Conservation (phyloP, 2,888 invertebrate species). For the Tridacna crocea region DNA sequence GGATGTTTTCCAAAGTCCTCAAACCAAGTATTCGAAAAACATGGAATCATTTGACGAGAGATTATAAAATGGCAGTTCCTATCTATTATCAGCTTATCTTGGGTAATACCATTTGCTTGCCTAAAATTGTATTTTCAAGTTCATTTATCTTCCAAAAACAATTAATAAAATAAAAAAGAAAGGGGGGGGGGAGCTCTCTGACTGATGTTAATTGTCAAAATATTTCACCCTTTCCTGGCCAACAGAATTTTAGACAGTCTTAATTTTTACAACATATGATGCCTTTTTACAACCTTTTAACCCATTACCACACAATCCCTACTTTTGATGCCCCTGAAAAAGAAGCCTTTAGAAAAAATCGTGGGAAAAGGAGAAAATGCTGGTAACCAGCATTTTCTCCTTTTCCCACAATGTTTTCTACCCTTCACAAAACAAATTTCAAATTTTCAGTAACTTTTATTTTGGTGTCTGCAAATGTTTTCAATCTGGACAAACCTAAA, state of each 20-base stretch:
- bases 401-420: slow-evolving; percentile 8
- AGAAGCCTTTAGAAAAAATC: neutral
- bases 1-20: too few species aligned
- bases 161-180: slow-evolving; percentile 15
- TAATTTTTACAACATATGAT: too few species aligned
- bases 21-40: too few species aligned
- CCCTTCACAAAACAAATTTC: too few species aligned
- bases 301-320: too few species aligned
- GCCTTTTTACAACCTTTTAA: too few species aligned
- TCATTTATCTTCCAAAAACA: slow-evolving; percentile 16
- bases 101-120: slow-evolving; percentile 20
- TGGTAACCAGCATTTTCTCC: neutral
- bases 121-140: slow-evolving; percentile 27
- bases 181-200: neutral
- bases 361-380: neutral
- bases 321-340: too few species aligned
- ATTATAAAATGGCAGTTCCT: neutral
- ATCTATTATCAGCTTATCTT: slow-evolving; percentile 13
- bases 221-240: neutral
- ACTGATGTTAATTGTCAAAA: neutral
- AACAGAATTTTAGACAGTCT: neutral
- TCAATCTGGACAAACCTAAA: too few species aligned
- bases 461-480: too few species aligned
- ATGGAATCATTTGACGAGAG: too few species aligned
- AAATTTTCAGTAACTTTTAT: too few species aligned